Evolutionary conservation across 2,797 vertebrate species (phyloP), one percentile per base, ranked within the genome.

Genomic region (Poliocrania exsul): DNA sequence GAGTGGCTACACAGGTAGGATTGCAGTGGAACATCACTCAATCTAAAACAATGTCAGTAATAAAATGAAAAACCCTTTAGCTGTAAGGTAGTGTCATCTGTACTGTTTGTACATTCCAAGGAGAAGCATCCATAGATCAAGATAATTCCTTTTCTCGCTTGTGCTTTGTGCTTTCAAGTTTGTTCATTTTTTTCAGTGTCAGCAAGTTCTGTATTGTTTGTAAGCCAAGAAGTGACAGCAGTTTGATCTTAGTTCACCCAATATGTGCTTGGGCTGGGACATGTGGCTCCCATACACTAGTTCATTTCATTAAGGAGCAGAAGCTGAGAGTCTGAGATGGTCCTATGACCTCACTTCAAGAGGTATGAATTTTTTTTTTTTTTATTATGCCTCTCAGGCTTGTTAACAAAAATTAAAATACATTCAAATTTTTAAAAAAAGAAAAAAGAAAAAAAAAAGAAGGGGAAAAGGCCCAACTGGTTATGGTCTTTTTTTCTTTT

Each of bases 231-330:
- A 88, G 13, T 12, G 49, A 75, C 81, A 86, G 79, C 81, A 86
- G 57, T 87, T 95, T 77, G 84, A 91, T 90, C 84, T 90, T 38
- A 28, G 89, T 69, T 83, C 86, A 51, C 75, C 78, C 88, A 69
- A 10, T 40, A 28, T 14, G 56, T 0, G 13, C 38, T 74, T 70
- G 49, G 4, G 1, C 65, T 33, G 37, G 64, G 86, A 74, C 92
- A 87, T 11, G 51, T 91, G 88, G 91, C 80, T 79, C 66, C 88
- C 86, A 91, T 16, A 37, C 70, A 33, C 13, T 6, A 47, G 58
- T 24, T 51, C n/a, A 56, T 85, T 47, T 49, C n/a, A 42, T 33
- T 38, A 46, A 64, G 53, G 31, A 50, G 50, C 49, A 74, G 57
- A n/a, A 84, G n/a, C 64, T 10, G 28, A 80, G 62, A 51, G 17